Conservation (phyloP, 2,888 invertebrate species). For the Drosophila nr. medialis region DNA sequence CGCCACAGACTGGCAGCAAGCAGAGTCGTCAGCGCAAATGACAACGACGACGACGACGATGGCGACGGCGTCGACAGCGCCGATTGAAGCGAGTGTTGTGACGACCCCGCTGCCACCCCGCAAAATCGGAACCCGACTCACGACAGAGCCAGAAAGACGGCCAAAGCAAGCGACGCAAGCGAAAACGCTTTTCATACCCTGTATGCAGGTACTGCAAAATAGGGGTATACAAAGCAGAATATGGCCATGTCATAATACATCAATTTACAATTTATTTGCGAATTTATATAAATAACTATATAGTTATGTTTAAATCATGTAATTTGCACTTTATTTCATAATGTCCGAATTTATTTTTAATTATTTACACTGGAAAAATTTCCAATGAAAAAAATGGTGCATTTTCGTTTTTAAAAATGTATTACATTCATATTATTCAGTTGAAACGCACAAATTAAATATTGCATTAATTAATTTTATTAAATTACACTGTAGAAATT, state of each 20-base stretch:
- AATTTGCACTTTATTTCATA: not conserved
- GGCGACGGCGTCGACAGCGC: conserved; percentile 20
- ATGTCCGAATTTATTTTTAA: not conserved
- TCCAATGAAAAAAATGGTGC: not conserved
- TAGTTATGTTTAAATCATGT: too few species aligned
- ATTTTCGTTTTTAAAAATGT: not conserved
- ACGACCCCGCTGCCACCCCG: conserved; percentile 32
- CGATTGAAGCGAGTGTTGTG: conserved; percentile 15
- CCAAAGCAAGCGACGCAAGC: conserved; percentile 61
- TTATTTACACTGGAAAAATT: not conserved
- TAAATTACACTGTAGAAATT: not conserved
- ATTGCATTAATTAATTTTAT: not conserved
- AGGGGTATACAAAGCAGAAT: not conserved
- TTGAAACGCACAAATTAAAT: not conserved
- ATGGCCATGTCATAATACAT: not conserved
- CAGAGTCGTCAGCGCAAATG: conserved; percentile 12
- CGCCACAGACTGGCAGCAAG: conserved; percentile 40
- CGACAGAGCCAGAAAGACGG: conserved; percentile 48
- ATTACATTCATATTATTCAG: not conserved
- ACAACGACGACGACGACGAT: conserved; percentile 8
- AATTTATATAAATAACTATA: too few species aligned
- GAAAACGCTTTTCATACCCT: conserved; percentile 68
- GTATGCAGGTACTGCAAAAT: not conserved
- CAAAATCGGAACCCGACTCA: conserved; percentile 29
- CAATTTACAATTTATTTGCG: not conserved